Evolutionary conservation across 35 echinoderm and acorn worm genomes (phyloP).

Genomic region (Antedon bifida): DNA sequence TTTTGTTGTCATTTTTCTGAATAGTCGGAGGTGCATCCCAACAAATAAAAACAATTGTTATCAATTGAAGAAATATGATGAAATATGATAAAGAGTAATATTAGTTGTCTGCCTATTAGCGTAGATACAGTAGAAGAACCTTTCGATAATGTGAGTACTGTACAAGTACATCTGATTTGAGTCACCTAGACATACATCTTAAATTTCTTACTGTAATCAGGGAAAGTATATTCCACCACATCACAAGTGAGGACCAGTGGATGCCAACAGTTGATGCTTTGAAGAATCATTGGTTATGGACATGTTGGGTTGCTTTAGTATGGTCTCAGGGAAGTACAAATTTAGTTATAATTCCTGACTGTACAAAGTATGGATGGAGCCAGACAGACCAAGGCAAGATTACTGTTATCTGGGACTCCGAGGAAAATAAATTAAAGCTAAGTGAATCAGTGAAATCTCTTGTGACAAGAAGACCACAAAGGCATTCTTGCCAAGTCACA

Average conservation of each 20-base stretch:
- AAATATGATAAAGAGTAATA: too few relatives aligned
- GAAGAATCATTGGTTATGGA: slow-evolving; percentile 1
- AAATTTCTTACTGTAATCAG: slow-evolving; percentile 4
- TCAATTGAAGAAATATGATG: too few relatives aligned
- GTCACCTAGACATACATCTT: slow-evolving; percentile 7
- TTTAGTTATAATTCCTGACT: neutral
- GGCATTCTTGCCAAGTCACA: too few relatives aligned
- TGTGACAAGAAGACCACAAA: too few relatives aligned
- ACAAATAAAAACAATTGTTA: too few relatives aligned
- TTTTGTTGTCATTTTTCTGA: too few relatives aligned
- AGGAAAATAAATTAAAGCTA: neutral
- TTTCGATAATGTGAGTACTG: neutral
- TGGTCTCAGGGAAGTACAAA: neutral
- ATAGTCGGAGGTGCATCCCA: too few relatives aligned
- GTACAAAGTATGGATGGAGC: neutral
- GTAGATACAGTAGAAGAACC: slow-evolving; percentile 14
- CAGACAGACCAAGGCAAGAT: neutral
- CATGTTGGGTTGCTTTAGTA: slow-evolving; percentile 1
- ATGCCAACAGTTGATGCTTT: slow-evolving; percentile 22
- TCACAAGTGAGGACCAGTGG: slow-evolving; percentile 15
- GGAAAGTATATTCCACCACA: slow-evolving; percentile 13
- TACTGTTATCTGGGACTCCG: neutral
- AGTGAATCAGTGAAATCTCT: too few relatives aligned
- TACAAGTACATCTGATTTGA: neutral
- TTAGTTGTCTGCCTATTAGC: slow-evolving; percentile 11